These are phyloP conservation scores for Ypsolopha scabrella DNA, from an alignment of 2,888 invertebrate species.

Conservation along the genomic window DNA sequence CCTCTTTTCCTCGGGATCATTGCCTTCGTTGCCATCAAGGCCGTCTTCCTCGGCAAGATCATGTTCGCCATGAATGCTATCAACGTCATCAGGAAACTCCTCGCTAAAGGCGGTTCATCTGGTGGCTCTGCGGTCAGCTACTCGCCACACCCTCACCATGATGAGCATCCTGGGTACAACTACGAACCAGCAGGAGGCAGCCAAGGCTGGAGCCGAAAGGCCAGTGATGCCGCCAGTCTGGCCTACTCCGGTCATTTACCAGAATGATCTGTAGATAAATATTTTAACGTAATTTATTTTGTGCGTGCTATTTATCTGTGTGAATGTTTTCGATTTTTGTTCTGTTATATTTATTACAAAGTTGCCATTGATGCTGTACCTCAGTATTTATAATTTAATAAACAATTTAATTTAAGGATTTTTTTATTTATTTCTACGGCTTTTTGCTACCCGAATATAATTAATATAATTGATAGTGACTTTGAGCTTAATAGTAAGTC, in stretches of 20 bases:
- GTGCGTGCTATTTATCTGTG: slow-evolving; percentile 21
- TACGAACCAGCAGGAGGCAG: slow-evolving; percentile 57
- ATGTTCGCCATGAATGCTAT: slow-evolving; percentile 83
- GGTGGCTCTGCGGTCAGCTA: slow-evolving; percentile 69
- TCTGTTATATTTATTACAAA: slow-evolving; percentile 23
- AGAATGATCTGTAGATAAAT: slow-evolving; percentile 21
- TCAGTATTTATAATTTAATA: slow-evolving; percentile 18
- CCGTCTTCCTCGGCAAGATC: slow-evolving; percentile 85
- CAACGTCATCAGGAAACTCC: slow-evolving; percentile 74
- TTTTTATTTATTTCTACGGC: background rate
- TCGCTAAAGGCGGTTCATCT: slow-evolving; percentile 66
- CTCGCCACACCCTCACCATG: slow-evolving; percentile 71
- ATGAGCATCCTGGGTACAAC: slow-evolving; percentile 66
- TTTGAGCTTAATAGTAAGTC: too few species aligned
- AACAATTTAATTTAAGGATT: background rate
- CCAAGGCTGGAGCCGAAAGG: slow-evolving; percentile 74
- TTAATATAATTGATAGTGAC: too few species aligned
- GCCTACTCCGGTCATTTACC: slow-evolving; percentile 70
- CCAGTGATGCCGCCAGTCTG: slow-evolving; percentile 74
- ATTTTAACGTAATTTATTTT: slow-evolving; percentile 25
- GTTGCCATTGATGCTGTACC: slow-evolving; percentile 31
- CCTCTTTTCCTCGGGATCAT: slow-evolving; percentile 81
- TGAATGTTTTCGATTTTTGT: slow-evolving; percentile 10
- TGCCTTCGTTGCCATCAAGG: slow-evolving; percentile 86
- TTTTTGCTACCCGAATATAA: background rate